A percentile compares a stretch with the other conserved stretches of the same genome.
phyloP scores from a whole-genome alignment of 2,113 vertebrate species.

The Fulmarus glacialis region DNA sequence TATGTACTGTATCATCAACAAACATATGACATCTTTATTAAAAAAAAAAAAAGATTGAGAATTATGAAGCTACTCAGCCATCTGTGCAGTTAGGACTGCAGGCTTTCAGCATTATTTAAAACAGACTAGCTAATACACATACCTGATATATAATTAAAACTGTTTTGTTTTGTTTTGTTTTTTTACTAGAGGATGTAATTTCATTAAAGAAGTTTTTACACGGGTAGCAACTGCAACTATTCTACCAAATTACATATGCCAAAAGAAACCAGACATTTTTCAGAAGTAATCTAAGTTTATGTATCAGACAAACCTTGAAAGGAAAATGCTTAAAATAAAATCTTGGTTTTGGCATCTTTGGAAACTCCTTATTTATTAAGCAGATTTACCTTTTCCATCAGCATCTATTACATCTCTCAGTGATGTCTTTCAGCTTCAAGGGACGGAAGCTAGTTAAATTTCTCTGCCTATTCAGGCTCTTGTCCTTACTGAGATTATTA shows the following conservation, averaged over 20 bases:
- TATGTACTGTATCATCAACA: constrained; percentile 44
- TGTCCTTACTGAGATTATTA: background rate
- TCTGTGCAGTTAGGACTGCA: constrained; percentile 20
- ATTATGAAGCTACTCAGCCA: constrained; percentile 34
- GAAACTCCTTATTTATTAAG: background rate
- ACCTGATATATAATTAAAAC: background rate
- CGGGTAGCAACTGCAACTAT: background rate
- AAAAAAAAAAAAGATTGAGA: constrained; percentile 10
- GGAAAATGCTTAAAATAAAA: background rate
- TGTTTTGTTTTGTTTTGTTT: background rate
- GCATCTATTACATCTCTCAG: background rate
- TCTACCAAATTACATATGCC: background rate
- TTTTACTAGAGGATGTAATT: background rate
- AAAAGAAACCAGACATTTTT: background rate
- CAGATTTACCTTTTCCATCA: background rate
- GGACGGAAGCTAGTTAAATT: background rate
- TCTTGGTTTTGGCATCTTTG: background rate
- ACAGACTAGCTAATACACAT: background rate
- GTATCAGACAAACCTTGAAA: background rate
- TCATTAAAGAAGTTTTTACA: background rate
- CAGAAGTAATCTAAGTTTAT: background rate
- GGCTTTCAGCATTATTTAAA: constrained; percentile 33
- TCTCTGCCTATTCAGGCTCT: background rate
- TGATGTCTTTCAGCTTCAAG: background rate
- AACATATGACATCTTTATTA: constrained; percentile 40